Evolutionary conservation across 2,113 vertebrate genomes (phyloP).

Genomic region (Odocoileus virginianus): DNA sequence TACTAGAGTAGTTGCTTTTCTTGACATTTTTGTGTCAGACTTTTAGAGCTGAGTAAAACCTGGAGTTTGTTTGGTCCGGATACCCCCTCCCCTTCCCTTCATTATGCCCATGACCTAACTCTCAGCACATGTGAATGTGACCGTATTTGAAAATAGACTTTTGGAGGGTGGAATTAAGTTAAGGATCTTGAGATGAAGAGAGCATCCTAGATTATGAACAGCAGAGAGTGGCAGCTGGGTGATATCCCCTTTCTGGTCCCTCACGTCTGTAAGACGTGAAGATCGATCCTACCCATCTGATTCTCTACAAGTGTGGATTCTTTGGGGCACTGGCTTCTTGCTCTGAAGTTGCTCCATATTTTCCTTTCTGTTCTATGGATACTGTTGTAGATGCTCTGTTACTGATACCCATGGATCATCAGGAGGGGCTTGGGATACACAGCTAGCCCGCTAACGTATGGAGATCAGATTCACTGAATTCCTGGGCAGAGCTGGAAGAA

Average conservation of each 20-base stretch:
- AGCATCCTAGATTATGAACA: neutral
- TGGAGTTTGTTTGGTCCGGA: neutral
- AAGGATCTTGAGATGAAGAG: neutral
- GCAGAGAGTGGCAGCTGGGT: neutral
- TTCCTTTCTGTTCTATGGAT: neutral
- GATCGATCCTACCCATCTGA: neutral
- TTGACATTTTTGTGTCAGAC: neutral
- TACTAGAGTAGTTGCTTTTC: neutral
- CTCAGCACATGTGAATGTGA: neutral
- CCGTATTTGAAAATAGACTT: neutral
- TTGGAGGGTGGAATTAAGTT: neutral
- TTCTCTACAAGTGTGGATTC: neutral
- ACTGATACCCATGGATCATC: neutral
- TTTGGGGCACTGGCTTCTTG: neutral
- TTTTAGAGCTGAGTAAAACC: neutral
- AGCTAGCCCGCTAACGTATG: neutral
- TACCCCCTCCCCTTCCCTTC: fast-evolving
- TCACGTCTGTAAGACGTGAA: neutral
- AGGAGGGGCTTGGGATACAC: neutral
- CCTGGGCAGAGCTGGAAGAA: neutral
- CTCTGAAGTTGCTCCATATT: neutral
- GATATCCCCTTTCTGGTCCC: too few relatives aligned
- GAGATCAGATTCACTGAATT: neutral
- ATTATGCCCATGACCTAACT: neutral
- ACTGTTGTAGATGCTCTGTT: too few relatives aligned